These are phyloP conservation scores for Brevipalpus yothersi DNA, from an alignment of 1,140 invertebrate species.

Conservation along the genomic window DNA sequence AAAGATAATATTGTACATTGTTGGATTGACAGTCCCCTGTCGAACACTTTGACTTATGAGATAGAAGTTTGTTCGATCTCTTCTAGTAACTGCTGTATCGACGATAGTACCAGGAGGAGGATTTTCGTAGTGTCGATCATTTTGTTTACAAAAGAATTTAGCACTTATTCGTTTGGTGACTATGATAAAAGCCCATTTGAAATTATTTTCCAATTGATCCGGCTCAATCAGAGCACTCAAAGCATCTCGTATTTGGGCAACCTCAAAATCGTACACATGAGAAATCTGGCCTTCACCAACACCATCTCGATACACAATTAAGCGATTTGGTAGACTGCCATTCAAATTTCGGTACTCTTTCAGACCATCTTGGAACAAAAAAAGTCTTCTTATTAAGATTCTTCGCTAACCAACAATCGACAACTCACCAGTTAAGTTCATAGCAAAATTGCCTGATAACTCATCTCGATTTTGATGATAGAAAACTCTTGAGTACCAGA, in stretches of 20 bases:
- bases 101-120: conserved; percentile 60
- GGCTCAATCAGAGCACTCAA: not conserved
- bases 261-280: conserved; percentile 21
- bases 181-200: conserved; percentile 14
- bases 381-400: not conserved
- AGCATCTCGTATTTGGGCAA: conserved; percentile 14
- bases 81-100: conserved; percentile 55
- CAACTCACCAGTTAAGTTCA: conserved; percentile 14
- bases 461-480: not conserved
- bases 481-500: conserved; percentile 34
- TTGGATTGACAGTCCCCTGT: conserved; percentile 48
- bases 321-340: conserved; percentile 17
- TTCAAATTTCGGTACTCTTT: conserved; percentile 21
- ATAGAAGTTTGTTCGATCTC: conserved; percentile 56
- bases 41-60: conserved; percentile 45
- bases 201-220: not conserved
- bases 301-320: conserved; percentile 26
- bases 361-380: conserved; percentile 11
- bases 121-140: conserved; percentile 28
- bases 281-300: conserved; percentile 24
- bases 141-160: conserved; percentile 18
- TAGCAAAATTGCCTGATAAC: conserved; percentile 18
- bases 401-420: not conserved
- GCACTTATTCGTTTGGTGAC: conserved; percentile 32
- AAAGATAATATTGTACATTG: conserved; percentile 46